A percentile compares a stretch with the other conserved stretches of the same genome.
phyloP scores from a whole-genome alignment of 2,888 invertebrate species.

The Lobophora halterata region DNA sequence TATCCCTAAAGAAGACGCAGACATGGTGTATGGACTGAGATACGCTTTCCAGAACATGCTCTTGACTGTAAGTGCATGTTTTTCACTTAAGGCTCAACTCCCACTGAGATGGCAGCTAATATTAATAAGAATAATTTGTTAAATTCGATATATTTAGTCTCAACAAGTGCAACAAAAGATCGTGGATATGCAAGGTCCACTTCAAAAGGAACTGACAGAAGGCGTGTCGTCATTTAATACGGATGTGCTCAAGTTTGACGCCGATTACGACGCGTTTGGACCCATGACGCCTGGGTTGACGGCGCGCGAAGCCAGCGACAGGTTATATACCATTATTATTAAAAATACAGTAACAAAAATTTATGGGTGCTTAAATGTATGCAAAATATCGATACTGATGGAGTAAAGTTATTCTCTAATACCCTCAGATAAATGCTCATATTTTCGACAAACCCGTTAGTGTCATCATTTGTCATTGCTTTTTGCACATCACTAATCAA shows the following conservation, averaged over 20 bases:
- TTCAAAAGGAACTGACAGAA: slow-evolving; percentile 85
- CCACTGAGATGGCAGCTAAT: too few relatives aligned
- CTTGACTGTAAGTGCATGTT: slow-evolving; percentile 82
- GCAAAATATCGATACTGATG: too few relatives aligned
- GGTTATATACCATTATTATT: slow-evolving; percentile 53
- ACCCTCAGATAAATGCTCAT: too few relatives aligned
- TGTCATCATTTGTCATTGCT: too few relatives aligned
- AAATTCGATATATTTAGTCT: too few relatives aligned
- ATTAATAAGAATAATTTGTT: too few relatives aligned
- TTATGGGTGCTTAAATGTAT: not conserved
- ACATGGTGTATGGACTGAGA: slow-evolving; percentile 88
- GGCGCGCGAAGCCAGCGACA: slow-evolving; percentile 93
- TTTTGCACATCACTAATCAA: too few relatives aligned
- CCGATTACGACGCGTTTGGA: slow-evolving; percentile 87
- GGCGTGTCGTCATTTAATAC: slow-evolving; percentile 84
- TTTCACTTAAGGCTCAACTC: too few relatives aligned
- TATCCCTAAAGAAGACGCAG: slow-evolving; percentile 88
- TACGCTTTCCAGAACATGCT: slow-evolving; percentile 90
- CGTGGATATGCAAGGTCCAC: slow-evolving; percentile 87
- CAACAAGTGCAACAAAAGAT: slow-evolving; percentile 86
- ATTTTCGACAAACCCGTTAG: too few relatives aligned
- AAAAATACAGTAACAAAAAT: not conserved
- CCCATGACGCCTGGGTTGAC: slow-evolving; percentile 92
- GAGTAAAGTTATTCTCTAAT: too few relatives aligned
- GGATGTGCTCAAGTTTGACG: slow-evolving; percentile 85